Evolutionary conservation across 2,113 vertebrate genomes (phyloP).

Genomic region (Vulpes ferrilata): DNA sequence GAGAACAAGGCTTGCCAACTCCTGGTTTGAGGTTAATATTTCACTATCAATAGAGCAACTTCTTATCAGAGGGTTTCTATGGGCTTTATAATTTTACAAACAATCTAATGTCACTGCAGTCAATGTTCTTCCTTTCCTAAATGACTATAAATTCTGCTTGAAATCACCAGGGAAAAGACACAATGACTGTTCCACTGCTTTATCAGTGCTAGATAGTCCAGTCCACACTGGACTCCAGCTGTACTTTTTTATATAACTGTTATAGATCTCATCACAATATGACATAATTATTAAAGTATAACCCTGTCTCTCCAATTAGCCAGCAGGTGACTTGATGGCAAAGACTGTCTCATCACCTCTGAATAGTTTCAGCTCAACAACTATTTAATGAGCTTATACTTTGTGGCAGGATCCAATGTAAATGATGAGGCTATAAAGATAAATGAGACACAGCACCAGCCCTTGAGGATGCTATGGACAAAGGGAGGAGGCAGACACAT

Average conservation of each 20-base stretch:
- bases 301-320: neutral
- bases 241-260: neutral
- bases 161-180: slow-evolving; percentile 31
- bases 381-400: neutral
- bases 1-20: slow-evolving; percentile 7
- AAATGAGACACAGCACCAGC: neutral
- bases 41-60: slow-evolving; percentile 36
- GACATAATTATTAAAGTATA: slow-evolving; percentile 51
- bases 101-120: neutral
- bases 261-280: slow-evolving; percentile 40
- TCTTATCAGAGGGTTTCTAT: slow-evolving; percentile 37
- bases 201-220: neutral
- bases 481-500: neutral
- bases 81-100: slow-evolving; percentile 57
- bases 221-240: neutral
- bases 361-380: slow-evolving; percentile 31
- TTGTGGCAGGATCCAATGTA: neutral
- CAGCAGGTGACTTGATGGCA: neutral
- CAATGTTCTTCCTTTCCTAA: slow-evolving; percentile 52
- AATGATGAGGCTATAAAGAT: neutral
- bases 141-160: slow-evolving; percentile 19
- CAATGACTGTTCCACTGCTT: neutral
- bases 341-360: neutral
- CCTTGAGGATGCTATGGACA: neutral
- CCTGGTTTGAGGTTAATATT: slow-evolving; percentile 46